Evolutionary conservation across 2,797 vertebrate genomes (phyloP), one percentile per base, ranked within the genome.

Genomic region (Stomatorhinus walkeri): DNA sequence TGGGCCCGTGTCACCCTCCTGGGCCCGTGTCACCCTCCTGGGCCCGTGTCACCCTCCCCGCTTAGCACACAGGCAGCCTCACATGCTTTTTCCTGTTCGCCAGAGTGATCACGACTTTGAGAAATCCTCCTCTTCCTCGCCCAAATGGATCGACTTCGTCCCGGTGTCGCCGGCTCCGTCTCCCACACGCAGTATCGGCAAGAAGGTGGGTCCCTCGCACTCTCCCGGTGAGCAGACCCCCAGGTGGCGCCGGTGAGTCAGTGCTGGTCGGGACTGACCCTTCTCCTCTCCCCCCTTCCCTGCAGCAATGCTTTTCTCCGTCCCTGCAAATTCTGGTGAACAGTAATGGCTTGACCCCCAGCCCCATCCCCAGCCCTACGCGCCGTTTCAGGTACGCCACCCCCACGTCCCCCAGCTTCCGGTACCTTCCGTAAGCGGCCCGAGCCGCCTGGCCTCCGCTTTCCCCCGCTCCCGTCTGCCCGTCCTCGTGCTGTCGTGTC

Each of bases 121-220:
- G 92, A 99, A 99, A 93, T 97, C 97, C 0, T 97, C 96, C 0
- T 98, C 97, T 83, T 98, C 97, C 10, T 99, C 98, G 92, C 98
- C 98, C 32, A 99, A 99, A 94, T 96, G 97, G 89, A 96, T 98
- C 84, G 98, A 99, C 94, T 99, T 99, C 94, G 96, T 97, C 89
- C 98, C 98, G 0, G 98, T 99, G 92, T 99, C 98, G 0, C 98
- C 98, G 0, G 98, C 98, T 7, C 98, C 98, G 2, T 99, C 98
- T 0, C 98, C 98, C 36, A 99, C 98, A 83, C 97, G 97, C 94
- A 97, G 97, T 87, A 97, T 99, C 87, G 97, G 97, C 89, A 99
- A 99, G 94, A 99, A 99, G 97, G 98, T 99, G 84, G 22, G 88
- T 46, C 8, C 1, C 46, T 24, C 48, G 3, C n/a, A 36, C 9